Conservation (phyloP, 2,797 vertebrate species). For the Neoniphon sammara region DNA sequence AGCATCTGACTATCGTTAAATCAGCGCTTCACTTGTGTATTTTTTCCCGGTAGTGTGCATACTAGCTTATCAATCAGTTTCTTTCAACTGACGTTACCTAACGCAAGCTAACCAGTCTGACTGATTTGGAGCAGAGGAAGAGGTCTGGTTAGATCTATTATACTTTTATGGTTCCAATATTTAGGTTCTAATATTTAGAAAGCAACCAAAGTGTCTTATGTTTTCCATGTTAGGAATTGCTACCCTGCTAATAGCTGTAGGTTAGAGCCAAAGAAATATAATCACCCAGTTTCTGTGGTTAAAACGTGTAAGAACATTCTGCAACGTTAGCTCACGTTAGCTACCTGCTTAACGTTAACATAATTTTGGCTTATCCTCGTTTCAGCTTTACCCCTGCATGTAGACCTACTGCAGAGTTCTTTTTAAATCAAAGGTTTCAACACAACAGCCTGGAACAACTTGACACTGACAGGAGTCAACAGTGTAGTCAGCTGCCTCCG, state of each 20-base stretch:
- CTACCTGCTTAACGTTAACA: too few species aligned
- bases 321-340: too few species aligned
- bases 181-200: background rate
- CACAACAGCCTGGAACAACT: too few species aligned
- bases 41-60: background rate
- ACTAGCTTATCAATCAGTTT: constrained; percentile 2
- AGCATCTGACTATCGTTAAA: background rate
- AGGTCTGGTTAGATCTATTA: too few species aligned
- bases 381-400: background rate
- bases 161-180: too few species aligned
- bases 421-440: background rate
- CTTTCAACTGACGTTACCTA: constrained; percentile 8
- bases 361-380: background rate
- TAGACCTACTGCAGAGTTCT: background rate
- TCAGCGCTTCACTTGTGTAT: background rate
- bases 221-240: too few species aligned
- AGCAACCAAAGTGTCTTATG: background rate
- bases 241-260: too few species aligned
- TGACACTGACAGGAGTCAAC: background rate
- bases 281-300: too few species aligned
- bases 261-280: too few species aligned
- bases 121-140: background rate
- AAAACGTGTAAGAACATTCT: too few species aligned
- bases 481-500: background rate
- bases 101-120: too few species aligned